phyloP scores from a whole-genome alignment of 2,888 invertebrate genomes.

The Tiliacea aurago region DNA sequence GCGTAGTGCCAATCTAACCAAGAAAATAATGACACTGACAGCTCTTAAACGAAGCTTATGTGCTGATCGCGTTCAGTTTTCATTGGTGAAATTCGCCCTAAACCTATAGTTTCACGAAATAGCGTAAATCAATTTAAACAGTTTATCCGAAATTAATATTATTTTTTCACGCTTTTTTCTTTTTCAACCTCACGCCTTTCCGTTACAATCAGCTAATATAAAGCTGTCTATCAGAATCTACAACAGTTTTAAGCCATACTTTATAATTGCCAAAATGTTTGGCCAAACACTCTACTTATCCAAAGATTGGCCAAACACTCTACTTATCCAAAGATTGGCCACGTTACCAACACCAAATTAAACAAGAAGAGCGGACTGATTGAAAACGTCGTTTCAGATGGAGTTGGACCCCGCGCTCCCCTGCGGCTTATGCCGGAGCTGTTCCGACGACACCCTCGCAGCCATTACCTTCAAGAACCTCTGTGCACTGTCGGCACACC shows the following conservation, averaged over 20 bases:
- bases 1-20: too few relatives aligned
- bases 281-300: slow-evolving; percentile 25
- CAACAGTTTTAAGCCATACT: background rate
- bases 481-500: slow-evolving; percentile 72
- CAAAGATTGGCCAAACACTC: slow-evolving; percentile 41
- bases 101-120: background rate
- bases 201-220: background rate
- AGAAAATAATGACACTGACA: too few relatives aligned
- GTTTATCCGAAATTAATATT: background rate
- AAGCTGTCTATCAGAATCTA: slow-evolving; percentile 5
- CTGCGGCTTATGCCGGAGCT: slow-evolving; percentile 77
- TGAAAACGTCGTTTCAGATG: slow-evolving; percentile 86
- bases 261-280: slow-evolving; percentile 14
- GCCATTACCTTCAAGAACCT: slow-evolving; percentile 76
- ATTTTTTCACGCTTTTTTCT: background rate
- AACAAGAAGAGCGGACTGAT: slow-evolving; percentile 80
- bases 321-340: slow-evolving; percentile 47
- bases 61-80: too few relatives aligned
- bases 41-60: too few relatives aligned
- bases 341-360: slow-evolving; percentile 48
- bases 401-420: slow-evolving; percentile 78
- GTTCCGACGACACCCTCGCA: slow-evolving; percentile 74
- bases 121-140: background rate
- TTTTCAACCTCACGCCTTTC: background rate
- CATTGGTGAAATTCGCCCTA: too few relatives aligned